Evolutionary conservation across 2,113 vertebrate species (phyloP).

Genomic region (Xenus cinereus): DNA sequence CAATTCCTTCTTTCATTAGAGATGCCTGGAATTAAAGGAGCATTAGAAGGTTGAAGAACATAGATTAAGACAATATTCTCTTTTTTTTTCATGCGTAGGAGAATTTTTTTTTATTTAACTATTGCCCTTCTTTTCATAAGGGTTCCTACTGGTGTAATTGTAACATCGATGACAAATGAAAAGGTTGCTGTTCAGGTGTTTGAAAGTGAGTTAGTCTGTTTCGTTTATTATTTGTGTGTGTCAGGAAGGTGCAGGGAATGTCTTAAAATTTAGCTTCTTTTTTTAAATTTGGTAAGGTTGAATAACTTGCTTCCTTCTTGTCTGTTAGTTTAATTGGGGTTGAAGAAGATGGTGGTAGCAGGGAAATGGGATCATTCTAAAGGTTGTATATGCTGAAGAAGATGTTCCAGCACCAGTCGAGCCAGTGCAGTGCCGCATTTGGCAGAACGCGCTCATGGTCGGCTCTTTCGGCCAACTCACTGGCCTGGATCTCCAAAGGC

Average conservation of each 20-base stretch:
- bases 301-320: not conserved
- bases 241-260: not conserved
- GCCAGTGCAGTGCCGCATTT: not conserved
- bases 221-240: not conserved
- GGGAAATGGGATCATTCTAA: not conserved
- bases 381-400: not conserved
- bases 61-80: not conserved
- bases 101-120: not conserved
- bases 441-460: not conserved
- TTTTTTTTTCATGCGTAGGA: not conserved
- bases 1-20: constrained; percentile 49
- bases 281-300: not conserved
- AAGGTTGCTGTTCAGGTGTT: not conserved
- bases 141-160: not conserved
- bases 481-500: constrained; percentile 37
- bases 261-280: not conserved
- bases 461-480: not conserved
- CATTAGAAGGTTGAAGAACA: not conserved
- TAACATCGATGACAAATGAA: not conserved
- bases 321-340: not conserved
- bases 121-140: not conserved
- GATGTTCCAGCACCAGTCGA: not conserved
- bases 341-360: accelerated
- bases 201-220: not conserved
- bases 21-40: constrained; percentile 19